Evolutionary conservation across 2,888 invertebrate genomes (phyloP).

Genomic region (Cistogaster globosa): DNA sequence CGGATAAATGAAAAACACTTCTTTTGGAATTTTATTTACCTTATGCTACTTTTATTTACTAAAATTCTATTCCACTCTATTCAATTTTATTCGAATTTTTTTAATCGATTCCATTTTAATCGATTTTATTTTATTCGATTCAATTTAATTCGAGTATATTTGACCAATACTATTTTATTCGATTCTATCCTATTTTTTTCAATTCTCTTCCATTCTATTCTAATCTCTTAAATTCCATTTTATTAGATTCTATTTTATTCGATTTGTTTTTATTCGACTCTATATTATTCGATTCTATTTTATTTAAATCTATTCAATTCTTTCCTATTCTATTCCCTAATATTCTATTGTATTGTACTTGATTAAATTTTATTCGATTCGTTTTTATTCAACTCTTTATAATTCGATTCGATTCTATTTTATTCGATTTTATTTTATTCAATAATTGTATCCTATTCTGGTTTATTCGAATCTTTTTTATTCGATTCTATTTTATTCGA

Average conservation of each 20-base stretch:
- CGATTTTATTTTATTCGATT: neutral
- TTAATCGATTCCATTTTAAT: neutral
- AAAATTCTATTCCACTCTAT: too few species aligned
- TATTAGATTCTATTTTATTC: slow-evolving; percentile 14
- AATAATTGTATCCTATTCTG: too few species aligned
- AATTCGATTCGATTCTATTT: neutral
- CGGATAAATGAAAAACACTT: too few species aligned
- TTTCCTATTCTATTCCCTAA: too few species aligned
- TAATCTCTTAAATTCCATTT: slow-evolving; percentile 26
- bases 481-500: neutral
- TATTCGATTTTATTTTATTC: slow-evolving; percentile 2
- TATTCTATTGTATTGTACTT: too few species aligned
- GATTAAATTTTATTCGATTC: neutral
- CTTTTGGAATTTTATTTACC: too few species aligned
- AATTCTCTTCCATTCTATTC: neutral
- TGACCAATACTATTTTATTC: neutral
- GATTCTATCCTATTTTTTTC: neutral
- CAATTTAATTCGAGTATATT: neutral
- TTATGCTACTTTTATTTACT: too few species aligned
- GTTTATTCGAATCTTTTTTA: neutral
- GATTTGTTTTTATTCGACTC: too few species aligned
- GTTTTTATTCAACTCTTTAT: neutral
- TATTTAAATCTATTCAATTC: too few species aligned
- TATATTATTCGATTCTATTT: too few species aligned
- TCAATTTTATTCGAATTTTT: too few species aligned